These are phyloP conservation scores for Rhamnusium bicolor DNA, from an alignment of 2,888 invertebrate species.

Conservation along the genomic window DNA sequence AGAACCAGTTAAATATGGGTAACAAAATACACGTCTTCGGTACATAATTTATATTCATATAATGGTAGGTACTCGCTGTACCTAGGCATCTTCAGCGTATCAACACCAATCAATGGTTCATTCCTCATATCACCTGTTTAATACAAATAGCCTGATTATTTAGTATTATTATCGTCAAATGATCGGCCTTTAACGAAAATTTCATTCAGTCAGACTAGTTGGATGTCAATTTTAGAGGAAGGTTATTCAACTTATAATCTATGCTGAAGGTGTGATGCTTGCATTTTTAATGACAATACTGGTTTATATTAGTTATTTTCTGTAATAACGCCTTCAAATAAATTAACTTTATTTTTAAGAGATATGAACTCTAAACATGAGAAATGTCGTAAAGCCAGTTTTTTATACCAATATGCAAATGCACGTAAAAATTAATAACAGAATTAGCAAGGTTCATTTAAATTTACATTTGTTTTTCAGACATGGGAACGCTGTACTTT, in stretches of 20 bases:
- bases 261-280: not conserved
- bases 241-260: not conserved
- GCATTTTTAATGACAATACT: not conserved
- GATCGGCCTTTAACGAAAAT: no score
- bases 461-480: constrained; percentile 9
- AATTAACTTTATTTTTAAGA: not conserved
- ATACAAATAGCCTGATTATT: no score
- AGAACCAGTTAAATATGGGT: no score
- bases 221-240: not conserved
- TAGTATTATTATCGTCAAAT: no score
- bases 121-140: no score
- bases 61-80: no score
- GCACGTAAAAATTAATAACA: not conserved
- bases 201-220: no score
- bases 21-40: no score
- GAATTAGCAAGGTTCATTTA: not conserved
- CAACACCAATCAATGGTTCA: no score
- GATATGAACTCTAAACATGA: not conserved
- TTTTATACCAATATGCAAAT: not conserved
- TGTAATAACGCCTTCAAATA: not conserved
- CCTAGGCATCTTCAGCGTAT: no score
- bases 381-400: constrained; percentile 14
- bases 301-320: not conserved
- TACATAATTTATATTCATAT: no score
- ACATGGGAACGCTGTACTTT: not conserved